Evolutionary conservation across 2,888 invertebrate genomes (phyloP).

Genomic region (Tetheella fluctuosa): DNA sequence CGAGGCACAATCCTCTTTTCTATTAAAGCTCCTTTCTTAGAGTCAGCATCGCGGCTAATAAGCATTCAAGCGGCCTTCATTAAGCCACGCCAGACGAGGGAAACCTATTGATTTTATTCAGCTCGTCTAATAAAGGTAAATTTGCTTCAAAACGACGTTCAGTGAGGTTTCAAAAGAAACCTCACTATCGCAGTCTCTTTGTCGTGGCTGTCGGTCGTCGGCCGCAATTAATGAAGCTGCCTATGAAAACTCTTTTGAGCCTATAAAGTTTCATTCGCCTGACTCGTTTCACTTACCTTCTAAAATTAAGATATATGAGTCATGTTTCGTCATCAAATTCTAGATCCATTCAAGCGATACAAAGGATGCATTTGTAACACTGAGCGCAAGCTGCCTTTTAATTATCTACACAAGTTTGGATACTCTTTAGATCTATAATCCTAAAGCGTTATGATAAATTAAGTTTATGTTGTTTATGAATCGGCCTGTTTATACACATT

Average conservation of each 20-base stretch:
- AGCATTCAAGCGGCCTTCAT: conserved; percentile 71
- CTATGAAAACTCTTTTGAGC: conserved; percentile 46
- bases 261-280: conserved; percentile 34
- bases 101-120: conserved; percentile 73
- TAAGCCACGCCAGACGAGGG: conserved; percentile 57
- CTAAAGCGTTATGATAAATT: neutral
- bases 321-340: conserved; percentile 18
- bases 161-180: conserved; percentile 60
- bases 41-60: conserved; percentile 67
- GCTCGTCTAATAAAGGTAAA: conserved; percentile 68
- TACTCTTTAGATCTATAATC: neutral
- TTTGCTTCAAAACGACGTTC: conserved; percentile 57
- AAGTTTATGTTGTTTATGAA: neutral
- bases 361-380: conserved; percentile 1
- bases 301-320: conserved; percentile 28
- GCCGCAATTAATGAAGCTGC: conserved; percentile 56
- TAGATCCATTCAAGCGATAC: conserved; percentile 1
- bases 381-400: neutral
- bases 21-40: conserved; percentile 55
- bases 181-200: conserved; percentile 58
- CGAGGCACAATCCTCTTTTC: conserved; percentile 57
- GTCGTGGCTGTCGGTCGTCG: conserved; percentile 43
- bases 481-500: too few relatives aligned
- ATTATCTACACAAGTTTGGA: neutral
- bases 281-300: conserved; percentile 42